These are phyloP conservation scores for Cydia splendana DNA, from an alignment of 1,140 invertebrate species.

Conservation along the genomic window DNA sequence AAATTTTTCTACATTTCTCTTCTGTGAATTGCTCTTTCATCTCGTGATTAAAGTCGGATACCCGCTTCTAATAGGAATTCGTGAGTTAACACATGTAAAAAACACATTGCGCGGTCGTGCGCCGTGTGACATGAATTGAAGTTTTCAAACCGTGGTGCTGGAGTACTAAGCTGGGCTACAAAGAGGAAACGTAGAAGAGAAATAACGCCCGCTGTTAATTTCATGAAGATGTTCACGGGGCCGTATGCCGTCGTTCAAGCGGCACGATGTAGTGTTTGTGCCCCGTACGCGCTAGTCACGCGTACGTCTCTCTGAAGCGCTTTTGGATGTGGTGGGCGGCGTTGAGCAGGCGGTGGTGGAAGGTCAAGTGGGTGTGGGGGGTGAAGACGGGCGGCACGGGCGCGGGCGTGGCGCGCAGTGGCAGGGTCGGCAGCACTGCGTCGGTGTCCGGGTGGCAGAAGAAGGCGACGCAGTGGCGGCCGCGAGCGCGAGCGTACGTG, in stretches of 20 bases:
- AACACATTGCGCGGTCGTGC: too few species aligned
- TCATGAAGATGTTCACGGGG: conserved; percentile 42
- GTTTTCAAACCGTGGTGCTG: background rate
- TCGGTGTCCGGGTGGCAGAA: conserved; percentile 88
- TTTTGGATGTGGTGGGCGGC: conserved; percentile 86
- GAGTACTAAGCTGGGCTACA: background rate
- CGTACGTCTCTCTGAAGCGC: conserved; percentile 85
- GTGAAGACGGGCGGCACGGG: conserved; percentile 59
- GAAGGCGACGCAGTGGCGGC: conserved; percentile 87
- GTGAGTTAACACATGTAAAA: background rate
- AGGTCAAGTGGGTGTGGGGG: conserved; percentile 60
- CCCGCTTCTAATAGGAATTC: too few species aligned
- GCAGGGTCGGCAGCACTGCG: conserved; percentile 82
- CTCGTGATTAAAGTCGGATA: too few species aligned
- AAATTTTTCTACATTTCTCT: too few species aligned
- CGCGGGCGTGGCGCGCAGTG: conserved; percentile 66
- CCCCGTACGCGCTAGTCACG: conserved; percentile 72
- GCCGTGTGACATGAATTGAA: background rate
- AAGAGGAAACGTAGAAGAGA: background rate
- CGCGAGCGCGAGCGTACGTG: conserved; percentile 79
- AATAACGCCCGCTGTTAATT: conserved; percentile 3
- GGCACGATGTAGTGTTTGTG: conserved; percentile 44
- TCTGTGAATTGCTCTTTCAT: too few species aligned
- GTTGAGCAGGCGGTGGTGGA: conserved; percentile 81
- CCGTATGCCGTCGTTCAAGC: conserved; percentile 46